Percentiles rank a stretch among this genome's conserved stretches.
Conservation (phyloP, 2,113 vertebrate genomes). For the Spilogale gracilis region DNA sequence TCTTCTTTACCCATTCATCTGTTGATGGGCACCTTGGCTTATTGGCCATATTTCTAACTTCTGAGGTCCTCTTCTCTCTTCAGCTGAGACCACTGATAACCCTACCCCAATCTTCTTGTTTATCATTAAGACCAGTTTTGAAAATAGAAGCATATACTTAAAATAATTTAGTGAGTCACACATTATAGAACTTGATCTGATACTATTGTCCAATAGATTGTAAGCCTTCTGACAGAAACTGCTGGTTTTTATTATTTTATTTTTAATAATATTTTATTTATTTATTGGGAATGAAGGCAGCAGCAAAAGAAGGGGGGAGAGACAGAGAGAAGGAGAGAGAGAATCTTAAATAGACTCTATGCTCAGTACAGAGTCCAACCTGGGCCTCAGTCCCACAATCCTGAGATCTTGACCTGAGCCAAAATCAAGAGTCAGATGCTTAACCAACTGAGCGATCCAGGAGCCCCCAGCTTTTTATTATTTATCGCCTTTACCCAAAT, state of each 20-base stretch:
- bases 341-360: background rate
- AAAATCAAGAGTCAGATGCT: background rate
- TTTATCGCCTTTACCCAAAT: background rate
- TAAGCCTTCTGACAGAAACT: background rate
- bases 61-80: background rate
- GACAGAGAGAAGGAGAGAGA: background rate
- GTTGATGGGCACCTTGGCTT: too few species aligned
- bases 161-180: background rate
- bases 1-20: too few species aligned
- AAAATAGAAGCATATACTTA: background rate
- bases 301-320: background rate
- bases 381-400: background rate
- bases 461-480: background rate
- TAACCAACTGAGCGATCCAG: background rate
- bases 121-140: background rate
- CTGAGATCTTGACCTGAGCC: background rate
- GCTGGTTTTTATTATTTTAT: background rate
- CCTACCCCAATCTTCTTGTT: background rate
- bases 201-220: background rate
- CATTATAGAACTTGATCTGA: background rate
- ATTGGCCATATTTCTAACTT: background rate
- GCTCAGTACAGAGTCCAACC: background rate
- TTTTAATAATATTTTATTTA: background rate
- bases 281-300: background rate
- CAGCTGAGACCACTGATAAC: background rate